A percentile compares a stretch with the other conserved stretches of the same genome.
Conservation (phyloP, 1,140 invertebrate species). For the Campoletis sonorensis region DNA sequence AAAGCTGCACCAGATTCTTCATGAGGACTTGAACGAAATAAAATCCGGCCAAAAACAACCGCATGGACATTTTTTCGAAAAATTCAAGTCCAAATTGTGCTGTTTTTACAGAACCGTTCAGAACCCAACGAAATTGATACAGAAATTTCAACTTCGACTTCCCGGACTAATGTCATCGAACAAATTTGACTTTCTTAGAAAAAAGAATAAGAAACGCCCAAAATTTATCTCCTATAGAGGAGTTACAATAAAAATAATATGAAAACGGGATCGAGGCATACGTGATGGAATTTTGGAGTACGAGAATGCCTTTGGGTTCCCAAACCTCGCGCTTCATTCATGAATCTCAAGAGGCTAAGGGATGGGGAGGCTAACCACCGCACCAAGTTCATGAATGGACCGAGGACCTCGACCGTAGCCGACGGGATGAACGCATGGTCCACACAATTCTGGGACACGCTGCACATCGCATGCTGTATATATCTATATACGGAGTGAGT, state of each 20-base stretch:
- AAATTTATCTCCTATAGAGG: neutral
- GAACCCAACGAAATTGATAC: no score
- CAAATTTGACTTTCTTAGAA: no score
- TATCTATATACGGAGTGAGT: neutral
- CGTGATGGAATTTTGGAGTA: conserved; percentile 4
- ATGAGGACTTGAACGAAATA: neutral
- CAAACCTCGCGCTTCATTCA: conserved; percentile 31
- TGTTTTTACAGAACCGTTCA: no score
- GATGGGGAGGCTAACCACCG: conserved; percentile 22
- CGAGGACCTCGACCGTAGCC: conserved; percentile 48
- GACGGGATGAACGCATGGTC: conserved; percentile 44
- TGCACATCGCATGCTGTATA: no score
- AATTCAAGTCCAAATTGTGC: no score
- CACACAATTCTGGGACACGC: neutral
- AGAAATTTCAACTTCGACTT: no score
- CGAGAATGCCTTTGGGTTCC: neutral
- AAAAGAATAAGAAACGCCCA: neutral
- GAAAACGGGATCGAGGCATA: neutral
- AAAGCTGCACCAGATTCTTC: neutral
- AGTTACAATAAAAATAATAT: neutral
- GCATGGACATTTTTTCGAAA: no score
- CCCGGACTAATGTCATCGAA: no score
- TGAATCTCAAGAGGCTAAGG: conserved; percentile 26
- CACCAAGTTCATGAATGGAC: conserved; percentile 36
- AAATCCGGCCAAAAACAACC: no score